A percentile compares a stretch with the other conserved stretches of the same genome.
Conservation (phyloP, 2,113 vertebrate genomes). For the Toxotes jaculatrix region DNA sequence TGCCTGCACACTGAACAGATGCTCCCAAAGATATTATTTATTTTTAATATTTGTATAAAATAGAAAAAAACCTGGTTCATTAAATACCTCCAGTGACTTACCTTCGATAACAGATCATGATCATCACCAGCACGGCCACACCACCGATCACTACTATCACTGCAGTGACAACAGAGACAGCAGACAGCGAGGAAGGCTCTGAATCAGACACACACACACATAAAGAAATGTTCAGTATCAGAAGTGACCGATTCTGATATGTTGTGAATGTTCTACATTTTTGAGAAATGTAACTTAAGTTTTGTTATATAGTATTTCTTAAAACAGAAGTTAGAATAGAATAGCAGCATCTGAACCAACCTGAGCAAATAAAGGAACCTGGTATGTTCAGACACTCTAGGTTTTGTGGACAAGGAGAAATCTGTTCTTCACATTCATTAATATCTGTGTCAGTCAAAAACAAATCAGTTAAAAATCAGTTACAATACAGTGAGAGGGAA, state of each 20-base stretch:
- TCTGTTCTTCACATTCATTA: constrained; percentile 79
- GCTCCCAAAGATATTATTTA: no score
- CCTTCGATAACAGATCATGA: constrained; percentile 72
- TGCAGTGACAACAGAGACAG: constrained; percentile 68
- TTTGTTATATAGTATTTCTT: not conserved
- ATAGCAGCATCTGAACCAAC: constrained; percentile 50
- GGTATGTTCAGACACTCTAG: constrained; percentile 79
- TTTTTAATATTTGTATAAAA: no score
- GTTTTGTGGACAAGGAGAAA: constrained; percentile 71
- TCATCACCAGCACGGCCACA: constrained; percentile 60
- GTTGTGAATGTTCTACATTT: not conserved
- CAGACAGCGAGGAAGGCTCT: constrained; percentile 72
- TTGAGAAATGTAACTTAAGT: not conserved
- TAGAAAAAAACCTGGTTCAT: no score
- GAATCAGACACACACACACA: constrained; percentile 28
- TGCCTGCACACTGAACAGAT: no score
- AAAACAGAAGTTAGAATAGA: not conserved
- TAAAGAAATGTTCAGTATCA: not conserved
- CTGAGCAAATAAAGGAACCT: constrained; percentile 82
- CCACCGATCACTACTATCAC: constrained; percentile 74
- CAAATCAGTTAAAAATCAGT: not conserved
- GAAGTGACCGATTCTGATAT: not conserved
- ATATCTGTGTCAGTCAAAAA: constrained; percentile 74
- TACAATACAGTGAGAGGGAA: no score
- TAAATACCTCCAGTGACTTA: not conserved